Base-by-base conservation (phyloP, 2,888 invertebrate species). In the Siphlonurus alternatus region DNA sequence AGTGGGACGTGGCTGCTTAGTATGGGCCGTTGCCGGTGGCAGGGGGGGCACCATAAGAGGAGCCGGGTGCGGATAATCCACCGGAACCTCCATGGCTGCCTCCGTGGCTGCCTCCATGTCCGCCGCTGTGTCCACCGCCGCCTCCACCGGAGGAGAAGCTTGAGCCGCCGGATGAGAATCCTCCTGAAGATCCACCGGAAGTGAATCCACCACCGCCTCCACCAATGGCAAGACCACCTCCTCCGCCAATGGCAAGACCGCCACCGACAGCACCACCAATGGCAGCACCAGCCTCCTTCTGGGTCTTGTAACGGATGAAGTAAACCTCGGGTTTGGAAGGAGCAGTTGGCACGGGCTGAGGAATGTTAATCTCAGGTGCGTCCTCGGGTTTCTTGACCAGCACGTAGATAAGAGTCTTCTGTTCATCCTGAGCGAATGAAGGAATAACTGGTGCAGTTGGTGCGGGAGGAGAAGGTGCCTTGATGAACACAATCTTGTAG, bases 401-500 rank as follows among this genome's bases (percentile, higher is more conserved):
- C 38, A 92, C 92, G 78, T 92, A 92, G 71, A 91, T 90, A 68
- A 91, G 81, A 63, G 91, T 92, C 80, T 91, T 92, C 66, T 70
- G 71, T 78, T 89, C 88, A 76, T 90, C 88, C 74, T 89, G 89
- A 66, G 85, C 83, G 74, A 88, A 86, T 38, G 86, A 76, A 25
- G 90, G 89, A 69, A 91, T 89, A 68, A 88, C 82, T 68, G 91
- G 91, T 0, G 86, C 89, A 68, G 87, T 85, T 66, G 89, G 89
- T 66, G 88, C 84, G 67, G 89, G 89, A 67, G 89, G 84, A 70
- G 90, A 84, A 71, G 91, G 91, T 64, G 91, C 91, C 81, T 92
- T 92, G 78, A 92, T 92, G 83, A 92, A 92, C 78, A 92, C 90
- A 75, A 92, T 92, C 75, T 92, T 92, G 83, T 92, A 90, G 76